Base-by-base conservation (phyloP, 2,888 invertebrate genomes). In the Lumbricus terrestris region DNA sequence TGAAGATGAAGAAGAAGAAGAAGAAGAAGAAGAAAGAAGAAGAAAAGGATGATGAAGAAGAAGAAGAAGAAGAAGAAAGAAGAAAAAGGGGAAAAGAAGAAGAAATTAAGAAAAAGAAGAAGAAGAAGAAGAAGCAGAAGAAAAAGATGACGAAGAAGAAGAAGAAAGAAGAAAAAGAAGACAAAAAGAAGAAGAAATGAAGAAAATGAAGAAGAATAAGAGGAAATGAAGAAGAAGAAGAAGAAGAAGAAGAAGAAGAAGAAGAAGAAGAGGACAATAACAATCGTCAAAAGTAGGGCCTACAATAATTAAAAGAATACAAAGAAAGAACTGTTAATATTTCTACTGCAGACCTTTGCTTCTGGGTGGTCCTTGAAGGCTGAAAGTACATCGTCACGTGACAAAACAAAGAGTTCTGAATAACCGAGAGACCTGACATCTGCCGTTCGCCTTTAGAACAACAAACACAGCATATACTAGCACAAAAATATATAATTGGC, bases 291-390 rank as follows among this genome's bases (percentile, higher is more conserved):
- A 13, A 85, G 18, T 11, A n/a, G n/a, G n/a, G n/a, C n/a, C 15
- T 16, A 8, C n/a, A 69, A 38, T 29, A 11, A 40, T 23, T 20
- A 34, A 38, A 23, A 29, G 16, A 42, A 6, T 38, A 29, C n/a
- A 89, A 16, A 23, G 85, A 89, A 16, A 23, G 85, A 35, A 85
- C 34, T 35, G 35, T n/a, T 34, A 13, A 23, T 85, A 29, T 34
- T 85, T 35, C 85, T 85, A 18, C 85, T 85, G 34, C 91, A 38
- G 93, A 96, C 96, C 95, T 98, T 98, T 0, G 98, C 98, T 95
- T 98, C 98, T 0, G 98, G 98, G 93, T 98, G 98, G 95, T 98
- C 98, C 94, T 98, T 98, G 97, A 98, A 98, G 0, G 98, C 98
- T 0, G 97, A 97, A 42, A 98, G 95, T 0, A 98, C 98, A 94